Conservation (phyloP, 2,797 vertebrate genomes). For the Gymnothorax reevesii region DNA sequence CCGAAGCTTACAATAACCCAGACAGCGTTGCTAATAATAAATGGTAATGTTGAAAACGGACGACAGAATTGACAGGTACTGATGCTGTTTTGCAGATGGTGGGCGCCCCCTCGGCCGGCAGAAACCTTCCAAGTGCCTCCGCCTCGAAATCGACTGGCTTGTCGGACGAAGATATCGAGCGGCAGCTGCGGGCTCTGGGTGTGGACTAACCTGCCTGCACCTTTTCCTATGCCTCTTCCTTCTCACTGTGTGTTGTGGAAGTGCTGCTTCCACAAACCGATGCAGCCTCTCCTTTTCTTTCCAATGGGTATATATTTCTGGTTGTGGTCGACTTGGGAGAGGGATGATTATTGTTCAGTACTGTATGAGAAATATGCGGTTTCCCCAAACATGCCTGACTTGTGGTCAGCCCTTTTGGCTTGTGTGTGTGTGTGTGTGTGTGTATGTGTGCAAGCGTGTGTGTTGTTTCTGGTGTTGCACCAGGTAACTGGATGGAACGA, state of each 20-base stretch:
- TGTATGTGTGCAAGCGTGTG: background rate
- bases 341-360: conserved; percentile 3
- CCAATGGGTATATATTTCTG: background rate
- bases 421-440: background rate
- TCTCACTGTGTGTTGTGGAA: background rate
- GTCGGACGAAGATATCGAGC: conserved; percentile 96
- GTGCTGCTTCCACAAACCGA: background rate
- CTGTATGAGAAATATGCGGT: background rate
- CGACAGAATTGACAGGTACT: conserved; percentile 1
- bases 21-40: background rate
- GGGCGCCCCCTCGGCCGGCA: conserved; percentile 87
- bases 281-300: conserved; percentile 2
- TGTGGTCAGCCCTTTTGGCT: background rate
- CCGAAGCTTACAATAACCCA: too few relatives aligned
- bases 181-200: conserved; percentile 92
- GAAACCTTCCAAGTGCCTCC: conserved; percentile 80
- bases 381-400: background rate
- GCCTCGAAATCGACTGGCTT: conserved; percentile 81
- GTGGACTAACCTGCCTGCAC: conserved; percentile 78
- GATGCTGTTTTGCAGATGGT: conserved; percentile 83
- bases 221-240: background rate
- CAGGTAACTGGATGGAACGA: background rate
- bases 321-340: background rate
- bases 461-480: background rate
- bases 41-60: background rate